Percentiles rank a stretch among this genome's conserved stretches.
phyloP scores from a whole-genome alignment of 2,888 invertebrate species.

The Sarcophaga carnaria region DNA sequence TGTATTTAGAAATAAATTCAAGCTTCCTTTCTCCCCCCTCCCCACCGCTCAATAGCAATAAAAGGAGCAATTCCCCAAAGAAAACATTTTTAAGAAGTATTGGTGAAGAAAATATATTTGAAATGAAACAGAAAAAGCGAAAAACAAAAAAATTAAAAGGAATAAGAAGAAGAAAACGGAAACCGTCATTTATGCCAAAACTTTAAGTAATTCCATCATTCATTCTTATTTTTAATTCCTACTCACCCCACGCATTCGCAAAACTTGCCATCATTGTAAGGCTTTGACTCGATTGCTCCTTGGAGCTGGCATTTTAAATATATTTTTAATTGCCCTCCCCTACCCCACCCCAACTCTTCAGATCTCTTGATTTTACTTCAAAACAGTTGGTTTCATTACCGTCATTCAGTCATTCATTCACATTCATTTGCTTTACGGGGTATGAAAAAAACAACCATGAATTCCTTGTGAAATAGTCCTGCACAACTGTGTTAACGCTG shows the following conservation, averaged over 20 bases:
- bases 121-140: conserved; percentile 6
- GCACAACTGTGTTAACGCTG: background rate
- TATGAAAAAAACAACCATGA: background rate
- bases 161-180: conserved; percentile 45
- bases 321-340: conserved; percentile 78
- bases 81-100: conserved; percentile 56
- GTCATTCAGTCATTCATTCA: conserved; percentile 45
- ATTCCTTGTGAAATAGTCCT: conserved; percentile 6
- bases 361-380: conserved; percentile 5
- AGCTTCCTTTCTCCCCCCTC: background rate
- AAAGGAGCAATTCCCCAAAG: conserved; percentile 39
- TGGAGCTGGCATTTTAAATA: conserved; percentile 77
- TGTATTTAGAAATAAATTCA: conserved; percentile 55
- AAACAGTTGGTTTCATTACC: conserved; percentile 66
- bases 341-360: background rate
- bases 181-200: conserved; percentile 69
- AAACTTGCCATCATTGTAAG: conserved; percentile 30
- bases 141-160: background rate
- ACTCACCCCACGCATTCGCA: conserved; percentile 14
- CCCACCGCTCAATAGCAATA: background rate
- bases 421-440: background rate
- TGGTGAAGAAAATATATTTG: conserved; percentile 40
- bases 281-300: conserved; percentile 27
- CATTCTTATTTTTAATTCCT: conserved; percentile 34
- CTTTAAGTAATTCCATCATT: conserved; percentile 69